These are phyloP conservation scores for Spisula subtruncata DNA, from an alignment of 2,888 invertebrate genomes.

Conservation along the genomic window DNA sequence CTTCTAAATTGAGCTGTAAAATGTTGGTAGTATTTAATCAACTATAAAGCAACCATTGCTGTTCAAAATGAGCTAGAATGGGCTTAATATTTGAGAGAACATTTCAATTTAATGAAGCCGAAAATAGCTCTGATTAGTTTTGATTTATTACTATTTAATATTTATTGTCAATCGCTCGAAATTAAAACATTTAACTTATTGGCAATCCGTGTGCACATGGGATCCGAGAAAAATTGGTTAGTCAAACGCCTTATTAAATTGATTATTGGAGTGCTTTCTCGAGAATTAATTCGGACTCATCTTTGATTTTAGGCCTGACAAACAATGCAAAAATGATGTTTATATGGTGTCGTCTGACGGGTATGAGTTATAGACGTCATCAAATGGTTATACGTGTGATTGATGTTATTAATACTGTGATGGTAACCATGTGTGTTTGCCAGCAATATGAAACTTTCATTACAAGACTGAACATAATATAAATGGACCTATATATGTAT, in stretches of 20 bases:
- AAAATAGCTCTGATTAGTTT: neutral
- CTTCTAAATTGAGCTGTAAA: neutral
- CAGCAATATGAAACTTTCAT: neutral
- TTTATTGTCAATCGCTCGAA: neutral
- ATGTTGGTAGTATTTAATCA: neutral
- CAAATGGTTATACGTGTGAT: neutral
- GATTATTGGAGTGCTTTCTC: neutral
- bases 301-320: neutral
- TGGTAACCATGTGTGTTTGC: neutral
- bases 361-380: constrained; percentile 5
- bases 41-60: neutral
- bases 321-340: neutral
- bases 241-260: neutral
- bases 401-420: neutral
- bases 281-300: neutral
- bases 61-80: neutral
- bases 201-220: neutral
- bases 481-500: too few relatives aligned
- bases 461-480: too few relatives aligned
- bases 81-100: neutral
- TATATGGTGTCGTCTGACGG: neutral
- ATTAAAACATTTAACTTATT: neutral
- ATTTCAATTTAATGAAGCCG: neutral
- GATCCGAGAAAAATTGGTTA: neutral
- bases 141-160: neutral